Evolutionary conservation across 2,888 invertebrate genomes (phyloP).

Genomic region (Plusia festucae): DNA sequence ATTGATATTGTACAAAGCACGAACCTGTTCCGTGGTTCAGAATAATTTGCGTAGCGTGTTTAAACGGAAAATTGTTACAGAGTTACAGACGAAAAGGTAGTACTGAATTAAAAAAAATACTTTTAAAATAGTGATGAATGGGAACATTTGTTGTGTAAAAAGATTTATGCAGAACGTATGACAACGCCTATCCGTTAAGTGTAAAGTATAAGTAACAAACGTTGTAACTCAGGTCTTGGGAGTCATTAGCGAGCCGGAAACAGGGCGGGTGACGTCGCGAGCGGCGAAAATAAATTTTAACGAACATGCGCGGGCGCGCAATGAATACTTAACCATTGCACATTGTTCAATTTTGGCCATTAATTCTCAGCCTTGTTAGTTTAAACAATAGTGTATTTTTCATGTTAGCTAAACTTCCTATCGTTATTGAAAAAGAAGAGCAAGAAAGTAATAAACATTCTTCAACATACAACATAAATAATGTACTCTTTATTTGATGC

Average conservation of each 20-base stretch:
- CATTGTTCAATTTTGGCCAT: constrained; percentile 56
- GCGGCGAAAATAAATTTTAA: constrained; percentile 67
- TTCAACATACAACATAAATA: neutral
- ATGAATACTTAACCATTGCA: constrained; percentile 64
- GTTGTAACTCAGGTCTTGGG: constrained; percentile 38
- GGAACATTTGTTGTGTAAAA: constrained; percentile 12
- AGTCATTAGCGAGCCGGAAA: constrained; percentile 74
- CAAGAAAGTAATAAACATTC: neutral
- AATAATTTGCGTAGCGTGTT: constrained; percentile 30
- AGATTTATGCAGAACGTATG: constrained; percentile 23
- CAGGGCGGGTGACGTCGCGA: constrained; percentile 64
- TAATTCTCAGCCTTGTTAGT: constrained; percentile 43
- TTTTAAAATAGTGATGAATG: constrained; percentile 14
- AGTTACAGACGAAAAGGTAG: constrained; percentile 21
- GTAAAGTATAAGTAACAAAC: constrained; percentile 53
- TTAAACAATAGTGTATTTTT: constrained; percentile 23
- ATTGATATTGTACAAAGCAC: constrained; percentile 41
- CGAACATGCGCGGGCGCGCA: constrained; percentile 62
- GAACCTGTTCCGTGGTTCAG: constrained; percentile 30
- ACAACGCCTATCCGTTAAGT: constrained; percentile 41
- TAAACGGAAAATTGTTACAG: constrained; percentile 23
- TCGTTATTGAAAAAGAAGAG: neutral
- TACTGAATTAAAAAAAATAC: constrained; percentile 17
- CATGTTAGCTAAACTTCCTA: constrained; percentile 30
- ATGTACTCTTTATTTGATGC: neutral